Percentiles rank a stretch among this genome's conserved stretches.
Evolutionary conservation across 2,797 vertebrate species (phyloP).

Genomic region (Peromyscus nudipes): DNA sequence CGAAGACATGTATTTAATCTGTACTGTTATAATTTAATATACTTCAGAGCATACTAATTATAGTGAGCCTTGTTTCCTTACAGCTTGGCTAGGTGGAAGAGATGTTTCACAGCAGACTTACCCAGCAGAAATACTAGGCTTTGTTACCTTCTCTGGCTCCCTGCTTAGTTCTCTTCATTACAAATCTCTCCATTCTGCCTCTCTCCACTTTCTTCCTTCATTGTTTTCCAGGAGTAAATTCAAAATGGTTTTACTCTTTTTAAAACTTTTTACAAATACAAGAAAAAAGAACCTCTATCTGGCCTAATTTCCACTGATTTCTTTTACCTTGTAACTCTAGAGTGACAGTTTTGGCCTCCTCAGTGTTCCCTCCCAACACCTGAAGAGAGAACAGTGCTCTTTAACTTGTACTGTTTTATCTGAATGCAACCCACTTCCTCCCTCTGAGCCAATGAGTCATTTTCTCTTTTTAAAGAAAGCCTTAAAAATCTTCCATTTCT

Average conservation of each 20-base stretch:
- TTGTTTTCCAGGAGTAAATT: constrained; percentile 58
- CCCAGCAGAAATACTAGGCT: constrained; percentile 40
- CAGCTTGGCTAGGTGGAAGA: constrained; percentile 29
- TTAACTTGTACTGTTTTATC: constrained; percentile 81
- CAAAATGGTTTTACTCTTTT: constrained; percentile 74
- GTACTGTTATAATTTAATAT: constrained; percentile 76
- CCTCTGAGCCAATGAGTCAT: constrained; percentile 84
- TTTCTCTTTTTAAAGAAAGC: constrained; percentile 84
- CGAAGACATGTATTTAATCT: constrained; percentile 69
- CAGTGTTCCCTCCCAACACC: constrained; percentile 72
- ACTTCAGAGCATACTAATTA: constrained; percentile 76
- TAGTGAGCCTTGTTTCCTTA: constrained; percentile 69
- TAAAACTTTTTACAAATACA: constrained; percentile 75
- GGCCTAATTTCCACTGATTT: constrained; percentile 68
- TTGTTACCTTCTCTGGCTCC: constrained; percentile 14
- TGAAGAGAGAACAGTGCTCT: constrained; percentile 82
- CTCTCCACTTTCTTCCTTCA: constrained; percentile 50
- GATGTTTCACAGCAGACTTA: constrained; percentile 43
- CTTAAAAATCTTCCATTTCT: constrained; percentile 82
- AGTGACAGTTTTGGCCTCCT: constrained; percentile 69
- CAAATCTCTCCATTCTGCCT: background rate
- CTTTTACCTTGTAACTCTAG: constrained; percentile 67
- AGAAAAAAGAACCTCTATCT: constrained; percentile 63
- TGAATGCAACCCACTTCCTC: constrained; percentile 83
- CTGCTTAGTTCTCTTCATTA: background rate